phyloP scores from a whole-genome alignment of 1,140 invertebrate genomes.

The Atopsyche davidsoni region DNA sequence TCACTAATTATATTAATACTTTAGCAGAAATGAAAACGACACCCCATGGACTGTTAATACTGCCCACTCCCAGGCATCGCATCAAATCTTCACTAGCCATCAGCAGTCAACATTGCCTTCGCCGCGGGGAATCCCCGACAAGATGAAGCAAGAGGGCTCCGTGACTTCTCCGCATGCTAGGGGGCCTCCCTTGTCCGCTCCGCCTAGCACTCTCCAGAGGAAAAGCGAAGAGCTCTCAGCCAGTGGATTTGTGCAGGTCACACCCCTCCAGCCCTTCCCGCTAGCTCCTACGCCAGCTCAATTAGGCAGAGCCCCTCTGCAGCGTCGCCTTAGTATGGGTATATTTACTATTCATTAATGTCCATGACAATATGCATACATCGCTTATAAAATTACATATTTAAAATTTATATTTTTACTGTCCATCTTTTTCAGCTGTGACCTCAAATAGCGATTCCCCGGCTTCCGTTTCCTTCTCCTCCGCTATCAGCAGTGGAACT shows the following conservation, averaged over 20 bases:
- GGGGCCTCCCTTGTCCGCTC: slow-evolving; percentile 33
- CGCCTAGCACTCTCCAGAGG: slow-evolving; percentile 28
- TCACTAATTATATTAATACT: no score
- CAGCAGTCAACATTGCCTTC: slow-evolving; percentile 17
- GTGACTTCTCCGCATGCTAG: slow-evolving; percentile 17
- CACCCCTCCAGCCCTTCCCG: slow-evolving; percentile 58
- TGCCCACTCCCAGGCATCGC: no score
- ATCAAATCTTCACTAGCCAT: neutral
- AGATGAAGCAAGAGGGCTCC: slow-evolving; percentile 6
- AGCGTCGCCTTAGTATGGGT: slow-evolving; percentile 76
- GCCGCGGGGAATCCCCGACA: slow-evolving; percentile 6
- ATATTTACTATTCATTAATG: slow-evolving; percentile 19
- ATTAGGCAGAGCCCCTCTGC: slow-evolving; percentile 78
- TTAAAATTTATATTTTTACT: no score
- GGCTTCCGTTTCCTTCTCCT: neutral
- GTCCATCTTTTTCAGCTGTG: slow-evolving; percentile 20
- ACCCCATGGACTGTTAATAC: neutral
- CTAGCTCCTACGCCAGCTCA: slow-evolving; percentile 90
- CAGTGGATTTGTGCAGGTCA: slow-evolving; percentile 6
- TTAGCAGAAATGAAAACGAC: slow-evolving; percentile 33
- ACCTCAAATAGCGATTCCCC: slow-evolving; percentile 14
- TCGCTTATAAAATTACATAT: no score
- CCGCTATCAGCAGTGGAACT: neutral
- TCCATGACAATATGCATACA: neutral
- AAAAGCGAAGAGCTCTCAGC: slow-evolving; percentile 5